Evolutionary conservation across 2,113 vertebrate species (phyloP), one percentile per base, ranked within the genome.

Genomic region (Carettochelys insculpta): DNA sequence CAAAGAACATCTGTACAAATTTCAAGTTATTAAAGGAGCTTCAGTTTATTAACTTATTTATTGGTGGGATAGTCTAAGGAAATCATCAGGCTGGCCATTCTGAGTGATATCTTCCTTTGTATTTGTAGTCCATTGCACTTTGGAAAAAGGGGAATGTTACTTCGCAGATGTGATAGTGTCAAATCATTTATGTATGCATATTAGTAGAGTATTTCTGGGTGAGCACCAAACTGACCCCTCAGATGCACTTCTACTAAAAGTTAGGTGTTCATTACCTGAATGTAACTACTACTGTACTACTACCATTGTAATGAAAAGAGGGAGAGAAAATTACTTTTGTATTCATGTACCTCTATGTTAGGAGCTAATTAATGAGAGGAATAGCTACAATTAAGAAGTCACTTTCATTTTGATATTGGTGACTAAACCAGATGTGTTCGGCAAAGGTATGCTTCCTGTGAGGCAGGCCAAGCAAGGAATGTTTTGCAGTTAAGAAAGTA

Each of bases 11-110:
- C 82, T 92, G 56, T 48, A 92, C 13, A 88, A 90, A 86, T 90
- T 85, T 92, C 65, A 79, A 56, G 93, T 90, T 96, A 94, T 77
- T 80, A 89, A 90, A 54, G 65, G 24, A 88, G 8, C 81, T 93
- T 95, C 79, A 84, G 58, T 50, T 88, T 93, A 81, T 56, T 27
- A 86, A 68, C 92, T 92, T 43, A 71, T 92, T 90, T 34, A 68
- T 86, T 34, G 13, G 1, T 53, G 78, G 27, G 9, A 58, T 92
- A 94, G 94, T 92, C 81, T 90, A 86, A 95, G 78, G 76, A 90
- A 81, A 83, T 95, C 38, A 95, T 94, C 93, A 95, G 83, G 79
- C 92, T 93, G 77, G 89, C 90, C 56, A 87, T 92, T 92, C 85
- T 93, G 77, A 92, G 53, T 92, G 88, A 95, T 94, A 77, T 88